Base-by-base conservation (phyloP, 1,140 invertebrate genomes). In the Cyphomyrmex costatus region DNA sequence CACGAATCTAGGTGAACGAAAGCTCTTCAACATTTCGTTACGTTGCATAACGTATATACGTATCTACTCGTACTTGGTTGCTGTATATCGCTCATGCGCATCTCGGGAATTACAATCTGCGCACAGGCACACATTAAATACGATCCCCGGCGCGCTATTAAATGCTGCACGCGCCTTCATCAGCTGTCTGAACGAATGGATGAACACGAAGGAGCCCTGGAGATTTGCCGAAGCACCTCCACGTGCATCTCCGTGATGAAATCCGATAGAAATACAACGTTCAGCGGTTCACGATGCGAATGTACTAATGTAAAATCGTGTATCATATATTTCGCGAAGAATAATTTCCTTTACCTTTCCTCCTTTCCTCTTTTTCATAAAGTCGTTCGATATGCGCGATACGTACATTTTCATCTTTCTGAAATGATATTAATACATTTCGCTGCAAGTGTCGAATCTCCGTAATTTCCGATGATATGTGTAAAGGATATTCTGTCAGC, bases 91-190 rank as follows among this genome's bases (percentile, higher is more conserved):
- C 24, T 14, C 24, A 30, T 21, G 27, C 49, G 33, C 56, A 53
- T 16, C 46, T 33, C 42, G 36, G 24, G 46, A 16, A 8, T 49
- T 56, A 24, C 77, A 68, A 79, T 79, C 27, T 5, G 77, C 36
- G 77, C 60, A 30, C 63, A n/a, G 63, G 77, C 63, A 70, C 61
- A 79, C 63, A 56, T 80, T 80, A 80, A 80, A 65, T 63, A 58
- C 82, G 82, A 85, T 49, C 56, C 46, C 16, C 2, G 21, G 46
- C 63, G 33, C 24, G 58, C 66, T 85, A 66, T 88, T 53, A 88
- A 85, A 73, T 49, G 80, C 27, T 53, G 49, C 65, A 53, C 76
- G 76, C 80, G 73, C 33, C 51, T 88, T 70, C 53, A 42, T 73
- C 63, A 58, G 42, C 78, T n/a, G 53, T 27, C 49, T 53, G 21